These are phyloP conservation scores for Heteronetta atricapilla DNA, from an alignment of 2,113 vertebrate species.

Conservation along the genomic window DNA sequence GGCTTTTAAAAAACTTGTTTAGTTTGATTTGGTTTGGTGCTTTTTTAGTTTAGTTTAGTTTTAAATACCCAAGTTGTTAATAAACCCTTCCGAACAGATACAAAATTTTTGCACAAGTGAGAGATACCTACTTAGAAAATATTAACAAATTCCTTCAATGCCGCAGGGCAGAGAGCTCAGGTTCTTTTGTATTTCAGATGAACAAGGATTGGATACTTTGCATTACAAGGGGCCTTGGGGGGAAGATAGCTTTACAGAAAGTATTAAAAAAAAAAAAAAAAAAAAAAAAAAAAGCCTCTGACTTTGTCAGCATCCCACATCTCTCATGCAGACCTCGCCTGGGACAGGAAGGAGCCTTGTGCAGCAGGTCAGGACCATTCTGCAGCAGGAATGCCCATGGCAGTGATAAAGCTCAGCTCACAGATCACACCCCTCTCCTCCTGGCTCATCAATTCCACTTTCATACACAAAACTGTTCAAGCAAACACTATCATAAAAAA, in stretches of 20 bases:
- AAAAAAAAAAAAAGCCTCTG: neutral
- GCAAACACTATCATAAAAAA: neutral
- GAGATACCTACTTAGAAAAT: neutral
- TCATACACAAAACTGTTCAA: neutral
- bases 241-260: neutral
- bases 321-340: neutral
- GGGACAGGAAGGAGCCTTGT: neutral
- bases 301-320: neutral
- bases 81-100: neutral
- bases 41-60: neutral
- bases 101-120: neutral
- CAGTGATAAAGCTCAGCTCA: neutral
- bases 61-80: neutral
- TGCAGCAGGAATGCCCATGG: fast-evolving
- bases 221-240: neutral
- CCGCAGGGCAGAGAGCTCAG: neutral
- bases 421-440: neutral
- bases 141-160: neutral
- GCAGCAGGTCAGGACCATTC: fast-evolving
- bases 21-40: neutral
- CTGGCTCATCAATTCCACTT: neutral
- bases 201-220: neutral
- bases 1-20: neutral
- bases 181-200: neutral
- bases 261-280: neutral